Evolutionary conservation across 1,140 invertebrate genomes (phyloP), one percentile per base, ranked within the genome.

Genomic region (Pseudomyrmex concolor): DNA sequence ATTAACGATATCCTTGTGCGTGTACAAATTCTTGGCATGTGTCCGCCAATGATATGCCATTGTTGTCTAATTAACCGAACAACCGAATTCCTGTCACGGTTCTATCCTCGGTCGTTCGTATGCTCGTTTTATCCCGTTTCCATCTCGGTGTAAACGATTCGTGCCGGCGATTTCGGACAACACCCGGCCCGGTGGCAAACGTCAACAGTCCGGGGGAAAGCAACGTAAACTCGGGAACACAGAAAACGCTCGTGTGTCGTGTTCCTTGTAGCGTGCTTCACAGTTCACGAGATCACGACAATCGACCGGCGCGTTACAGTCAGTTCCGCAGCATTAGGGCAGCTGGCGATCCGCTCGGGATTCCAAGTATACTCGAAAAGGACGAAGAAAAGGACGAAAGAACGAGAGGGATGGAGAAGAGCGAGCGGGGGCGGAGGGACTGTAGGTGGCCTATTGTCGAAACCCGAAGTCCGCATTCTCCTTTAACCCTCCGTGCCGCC

Each of bases 391-490:
- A 62, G 85, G 64, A 45, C 13, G 15, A 62, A 67, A 83, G 54
- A 83, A 50, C 62, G 66, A 57, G 22, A 43, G 76, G 48, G 57
- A 34, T 7, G 34, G 34, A 51, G 62, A 57, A 12, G 25, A 55
- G 45, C 2, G 43, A 76, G 22, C 12, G 71, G 55, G 17, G 67
- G 45, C 8, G 77, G 62, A 60, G 48, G 51, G 76, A 59, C 71
- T 68, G 72, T 86, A 86, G 82, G 80, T 86, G 84, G 90, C 63
- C 89, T 78, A 90, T 91, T 90, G 90, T 90, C 83, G 80, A 51
- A 64, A 34, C 0, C 64, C 78, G 48, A 86, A 59, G 68, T 68
- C 86, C 66, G 84, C 34, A 86, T 88, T 89, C 83, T 85, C 70
- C 77, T 88, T 77, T 88, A 88, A 88, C 86, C 66, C 83, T 83